Base-by-base conservation (phyloP, 2,888 invertebrate genomes). In the Coronaproctus castanopsis region DNA sequence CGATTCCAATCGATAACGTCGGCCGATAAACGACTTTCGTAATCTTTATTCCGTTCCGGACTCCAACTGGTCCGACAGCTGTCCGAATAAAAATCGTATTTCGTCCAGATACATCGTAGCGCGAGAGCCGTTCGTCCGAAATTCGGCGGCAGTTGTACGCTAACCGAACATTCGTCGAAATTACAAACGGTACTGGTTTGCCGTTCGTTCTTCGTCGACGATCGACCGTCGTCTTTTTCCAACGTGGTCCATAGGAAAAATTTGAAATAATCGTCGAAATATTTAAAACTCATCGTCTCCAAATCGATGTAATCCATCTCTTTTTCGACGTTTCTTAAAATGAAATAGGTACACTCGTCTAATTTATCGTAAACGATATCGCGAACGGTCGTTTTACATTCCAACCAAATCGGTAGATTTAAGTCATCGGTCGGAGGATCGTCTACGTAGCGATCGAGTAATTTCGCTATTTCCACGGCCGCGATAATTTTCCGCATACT, bases 61-160 rank as follows among this genome's bases (percentile, higher is more conserved):
- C 71, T 68, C n/a, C 65, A 63, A 58, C 68, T 73, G 2, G 73
- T 70, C 1, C 61, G 62, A 55, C 71, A 70, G 18, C 68, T 68
- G 60, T 75, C 79, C 21, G 81, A 81, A 49, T 78, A 74, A 63
- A 81, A 75, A 63, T 83, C 82, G 57, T 80, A 75, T 67, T 75
- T 71, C 0, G 77, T 72, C 64, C 76, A 73, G 0, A 80, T 74
- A 1, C 76, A 78, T 21, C 81, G 71, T 10, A 81, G 75, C 21
- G 78, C 77, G 14, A 78, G 73, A 21, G 74, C 71, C 1, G 74
- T 71, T 0, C 75, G 75, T 51, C 77, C 75, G n/a, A 80, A 73
- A n/a, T 72, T 74, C 54, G 70, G 71, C 0, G 81, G 81, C 57
- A 81, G 71, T 57, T 73, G 77, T 0, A 80, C 70, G 0, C 69